Percentiles rank a stretch among this genome's conserved stretches.
Conservation (phyloP, 2,113 vertebrate genomes). For the Vidua chalybeata region DNA sequence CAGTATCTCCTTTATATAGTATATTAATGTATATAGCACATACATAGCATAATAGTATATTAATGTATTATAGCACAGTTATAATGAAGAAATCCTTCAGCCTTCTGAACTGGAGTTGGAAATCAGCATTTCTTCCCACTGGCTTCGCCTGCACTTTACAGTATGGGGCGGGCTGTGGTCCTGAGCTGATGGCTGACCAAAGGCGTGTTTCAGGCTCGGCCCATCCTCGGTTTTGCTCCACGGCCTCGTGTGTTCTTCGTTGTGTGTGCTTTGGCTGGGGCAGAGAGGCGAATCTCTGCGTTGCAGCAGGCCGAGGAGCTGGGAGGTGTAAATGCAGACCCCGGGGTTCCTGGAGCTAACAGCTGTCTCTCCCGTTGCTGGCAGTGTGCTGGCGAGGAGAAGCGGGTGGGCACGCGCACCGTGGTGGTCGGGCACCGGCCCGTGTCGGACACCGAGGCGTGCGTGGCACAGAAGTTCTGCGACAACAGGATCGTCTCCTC, state of each 20-base stretch:
- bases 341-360: neutral
- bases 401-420: constrained; percentile 88
- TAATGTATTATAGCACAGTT: too few species aligned
- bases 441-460: constrained; percentile 77
- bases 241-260: fast-evolving
- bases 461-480: constrained; percentile 90
- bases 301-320: fast-evolving
- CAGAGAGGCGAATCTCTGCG: neutral
- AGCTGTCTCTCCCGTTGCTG: neutral
- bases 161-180: neutral
- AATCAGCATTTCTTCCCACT: too few species aligned
- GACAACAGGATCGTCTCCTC: constrained; percentile 97
- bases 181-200: neutral
- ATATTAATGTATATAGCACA: too few species aligned
- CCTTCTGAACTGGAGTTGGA: too few species aligned
- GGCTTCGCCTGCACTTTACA: too few species aligned
- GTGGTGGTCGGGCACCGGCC: constrained; percentile 86
- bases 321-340: neutral
- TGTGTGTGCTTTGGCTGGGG: fast-evolving
- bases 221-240: fast-evolving
- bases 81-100: too few species aligned
- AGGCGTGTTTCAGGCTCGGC: fast-evolving
- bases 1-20: too few species aligned
- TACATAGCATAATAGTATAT: too few species aligned
- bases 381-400: constrained; percentile 90